Conservation (phyloP, 1,140 invertebrate species). For the Eueides isabella region DNA sequence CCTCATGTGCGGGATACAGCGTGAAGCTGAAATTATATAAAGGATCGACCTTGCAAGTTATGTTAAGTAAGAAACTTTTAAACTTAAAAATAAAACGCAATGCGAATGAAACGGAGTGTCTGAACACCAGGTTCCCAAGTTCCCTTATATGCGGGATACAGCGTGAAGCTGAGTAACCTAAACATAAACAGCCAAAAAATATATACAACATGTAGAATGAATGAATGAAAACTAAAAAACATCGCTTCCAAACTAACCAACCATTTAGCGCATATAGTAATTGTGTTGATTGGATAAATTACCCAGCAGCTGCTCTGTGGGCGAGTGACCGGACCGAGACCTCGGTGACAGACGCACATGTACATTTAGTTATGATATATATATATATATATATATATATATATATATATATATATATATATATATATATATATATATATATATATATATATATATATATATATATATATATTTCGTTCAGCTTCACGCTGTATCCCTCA, state of each 20-base stretch:
- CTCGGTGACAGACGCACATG: conserved; percentile 17
- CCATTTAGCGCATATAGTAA: conserved; percentile 32
- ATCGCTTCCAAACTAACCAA: background rate
- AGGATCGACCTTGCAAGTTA: too few relatives aligned
- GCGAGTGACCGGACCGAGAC: conserved; percentile 26
- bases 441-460: too few relatives aligned
- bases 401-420: too few relatives aligned
- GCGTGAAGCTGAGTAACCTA: background rate
- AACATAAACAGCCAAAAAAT: too few relatives aligned
- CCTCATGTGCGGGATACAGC: background rate
- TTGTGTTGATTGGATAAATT: conserved; percentile 33
- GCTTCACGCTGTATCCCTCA: too few relatives aligned
- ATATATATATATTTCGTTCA: too few relatives aligned
- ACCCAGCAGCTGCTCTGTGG: conserved; percentile 26
- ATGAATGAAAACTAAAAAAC: background rate
- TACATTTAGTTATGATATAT: background rate
- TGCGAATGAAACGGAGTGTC: too few relatives aligned
- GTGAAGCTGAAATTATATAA: background rate
- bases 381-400: too few relatives aligned
- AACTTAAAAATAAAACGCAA: too few relatives aligned
- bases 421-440: too few relatives aligned
- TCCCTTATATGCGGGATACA: too few relatives aligned
- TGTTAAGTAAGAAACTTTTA: too few relatives aligned
- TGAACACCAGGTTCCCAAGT: background rate
- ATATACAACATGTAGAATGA: background rate